phyloP scores from a whole-genome alignment of 2,888 invertebrate species.

The Pristionchus maxplancki region DNA sequence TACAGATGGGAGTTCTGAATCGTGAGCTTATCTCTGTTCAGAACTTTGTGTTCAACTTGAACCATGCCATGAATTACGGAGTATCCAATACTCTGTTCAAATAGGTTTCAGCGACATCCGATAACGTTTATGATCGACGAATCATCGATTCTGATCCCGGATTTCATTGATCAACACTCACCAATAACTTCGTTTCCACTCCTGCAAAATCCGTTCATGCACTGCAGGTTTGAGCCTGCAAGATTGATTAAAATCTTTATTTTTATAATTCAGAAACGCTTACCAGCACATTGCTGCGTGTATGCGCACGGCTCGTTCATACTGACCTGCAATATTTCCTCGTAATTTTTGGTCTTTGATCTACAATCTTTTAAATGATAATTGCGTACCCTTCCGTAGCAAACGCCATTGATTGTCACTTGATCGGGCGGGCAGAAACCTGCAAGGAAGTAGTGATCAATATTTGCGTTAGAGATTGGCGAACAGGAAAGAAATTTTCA shows the following conservation, averaged over 20 bases:
- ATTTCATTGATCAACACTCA: background rate
- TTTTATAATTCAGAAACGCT: no score
- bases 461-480: background rate
- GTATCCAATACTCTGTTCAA: no score
- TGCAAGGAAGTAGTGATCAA: background rate
- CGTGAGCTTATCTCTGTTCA: no score
- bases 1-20: no score
- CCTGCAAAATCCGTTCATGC: slow-evolving; percentile 25
- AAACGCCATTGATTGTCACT: background rate
- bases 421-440: background rate
- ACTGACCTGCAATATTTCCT: background rate
- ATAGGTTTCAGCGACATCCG: background rate
- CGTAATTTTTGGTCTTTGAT: no score
- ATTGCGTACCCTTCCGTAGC: background rate
- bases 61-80: no score
- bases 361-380: no score
- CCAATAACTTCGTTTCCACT: background rate
- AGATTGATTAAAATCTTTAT: background rate
- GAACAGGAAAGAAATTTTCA: background rate
- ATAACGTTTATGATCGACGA: background rate
- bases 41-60: no score
- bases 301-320: slow-evolving; percentile 32
- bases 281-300: background rate
- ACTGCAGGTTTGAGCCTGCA: slow-evolving; percentile 2
- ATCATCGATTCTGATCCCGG: background rate